phyloP scores from a whole-genome alignment of 2,113 vertebrate species.

The Vulpes vulpes region DNA sequence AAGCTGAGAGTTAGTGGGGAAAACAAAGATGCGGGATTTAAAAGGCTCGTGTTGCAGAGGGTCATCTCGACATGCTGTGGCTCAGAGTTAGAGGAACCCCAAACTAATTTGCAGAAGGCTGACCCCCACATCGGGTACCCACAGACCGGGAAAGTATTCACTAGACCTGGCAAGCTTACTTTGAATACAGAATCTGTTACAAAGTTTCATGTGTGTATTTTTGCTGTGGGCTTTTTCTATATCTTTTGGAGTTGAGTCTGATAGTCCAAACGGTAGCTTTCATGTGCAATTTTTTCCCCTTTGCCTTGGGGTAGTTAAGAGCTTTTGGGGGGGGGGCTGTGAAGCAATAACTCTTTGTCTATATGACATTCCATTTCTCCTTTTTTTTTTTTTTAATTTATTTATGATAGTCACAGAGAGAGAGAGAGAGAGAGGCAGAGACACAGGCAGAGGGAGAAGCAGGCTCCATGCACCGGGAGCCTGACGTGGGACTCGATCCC shows the following conservation, averaged over 20 bases:
- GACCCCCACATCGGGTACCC: not conserved
- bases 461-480: no score
- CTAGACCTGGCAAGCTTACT: conserved; percentile 85
- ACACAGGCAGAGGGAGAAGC: no score
- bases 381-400: no score
- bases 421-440: no score
- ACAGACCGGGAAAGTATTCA: conserved; percentile 68
- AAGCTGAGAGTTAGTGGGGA: not conserved
- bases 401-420: no score
- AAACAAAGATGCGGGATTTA: conserved; percentile 18
- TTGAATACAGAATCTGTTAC: conserved; percentile 86
- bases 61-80: not conserved
- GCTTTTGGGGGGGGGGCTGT: not conserved
- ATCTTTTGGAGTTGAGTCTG: conserved; percentile 47
- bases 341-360: not conserved
- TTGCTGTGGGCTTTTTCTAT: not conserved
- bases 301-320: conserved; percentile 68
- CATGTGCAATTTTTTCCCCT: not conserved
- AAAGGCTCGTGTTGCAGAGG: not conserved
- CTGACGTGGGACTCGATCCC: no score
- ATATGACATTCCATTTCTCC: not conserved
- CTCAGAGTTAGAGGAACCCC: conserved; percentile 57
- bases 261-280: conserved; percentile 35
- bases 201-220: conserved; percentile 76
- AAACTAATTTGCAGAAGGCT: conserved; percentile 24